Evolutionary conservation across 2,888 invertebrate species (phyloP), one percentile per base, ranked within the genome.

Genomic region (Lucinisca nassula): DNA sequence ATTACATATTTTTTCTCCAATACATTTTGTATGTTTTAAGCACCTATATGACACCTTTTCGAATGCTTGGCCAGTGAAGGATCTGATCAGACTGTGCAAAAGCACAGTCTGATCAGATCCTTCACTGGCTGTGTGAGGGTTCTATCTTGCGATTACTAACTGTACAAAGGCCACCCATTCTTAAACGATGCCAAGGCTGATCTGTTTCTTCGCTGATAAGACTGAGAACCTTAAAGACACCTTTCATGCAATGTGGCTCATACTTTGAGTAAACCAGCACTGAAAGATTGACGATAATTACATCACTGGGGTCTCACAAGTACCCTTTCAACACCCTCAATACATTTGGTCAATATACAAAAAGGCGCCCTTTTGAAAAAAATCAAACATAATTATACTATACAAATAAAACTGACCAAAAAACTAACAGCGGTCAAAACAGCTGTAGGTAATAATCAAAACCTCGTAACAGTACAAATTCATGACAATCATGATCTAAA

Each of bases 371-470:
- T 67, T 67, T 67, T 67, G 8, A 30, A 35, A 67, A 67, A 67
- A 67, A 67, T 67, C 67, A 67, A 67, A 67, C 67, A 67, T 67
- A 67, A 67, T 67, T 67, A 67, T 67, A 32, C 35, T 67, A 21
- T 12, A 8, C 67, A 67, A 67, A 67, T 35, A 67, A 67, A 67
- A 67, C 21, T 67, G 67, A 67, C 35, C 67, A 67, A 67, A 67
- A 67, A 67, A 67, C 67, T 35, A 67, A 67, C 67, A 67, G 3
- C 58, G 67, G 67, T 67, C 67, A 67, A 67, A 67, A 67, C 67
- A 67, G 67, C 67, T 67, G 67, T 67, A 67, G 67, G 67, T 58
- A 58, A n/a, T 27, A 58, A 58, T 58, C 58, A 58, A 58, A 58
- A 3, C 27, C 24, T 67, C 67, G 67, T 67, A 67, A 67, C 67